Percentiles rank a stretch among this genome's conserved stretches.
These are phyloP conservation scores for Callipepla squamata DNA, from an alignment of 2,113 vertebrate genomes.

Conservation along the genomic window DNA sequence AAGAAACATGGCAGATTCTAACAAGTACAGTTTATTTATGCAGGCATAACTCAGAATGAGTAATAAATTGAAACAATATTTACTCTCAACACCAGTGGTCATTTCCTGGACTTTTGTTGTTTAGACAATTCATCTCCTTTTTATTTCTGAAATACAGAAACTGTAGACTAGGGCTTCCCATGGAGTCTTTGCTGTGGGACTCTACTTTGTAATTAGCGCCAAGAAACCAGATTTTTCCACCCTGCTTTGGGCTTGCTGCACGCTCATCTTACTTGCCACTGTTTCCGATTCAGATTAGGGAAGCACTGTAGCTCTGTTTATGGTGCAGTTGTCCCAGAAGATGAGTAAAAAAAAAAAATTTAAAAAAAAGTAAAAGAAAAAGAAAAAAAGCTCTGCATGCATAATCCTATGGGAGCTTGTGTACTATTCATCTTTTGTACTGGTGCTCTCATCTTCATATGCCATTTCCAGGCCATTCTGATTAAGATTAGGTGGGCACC, in stretches of 20 bases:
- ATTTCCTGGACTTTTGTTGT: conserved; percentile 15
- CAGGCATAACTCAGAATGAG: neutral
- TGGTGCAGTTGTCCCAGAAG: neutral
- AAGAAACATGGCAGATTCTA: neutral
- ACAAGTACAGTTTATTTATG: neutral
- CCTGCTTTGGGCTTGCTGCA: neutral
- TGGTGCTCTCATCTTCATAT: neutral
- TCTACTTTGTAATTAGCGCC: conserved; percentile 34
- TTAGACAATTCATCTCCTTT: conserved; percentile 24
- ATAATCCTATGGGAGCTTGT: neutral
- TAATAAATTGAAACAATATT: conserved; percentile 39
- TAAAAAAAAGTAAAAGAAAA: neutral
- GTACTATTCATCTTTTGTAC: neutral
- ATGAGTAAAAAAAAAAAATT: neutral
- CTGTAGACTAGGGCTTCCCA: conserved; percentile 50
- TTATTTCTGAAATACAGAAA: conserved; percentile 56
- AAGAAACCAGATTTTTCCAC: conserved; percentile 17
- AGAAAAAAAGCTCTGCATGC: neutral
- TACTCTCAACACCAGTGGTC: conserved; percentile 21
- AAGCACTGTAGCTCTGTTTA: neutral
- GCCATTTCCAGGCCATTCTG: neutral
- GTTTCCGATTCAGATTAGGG: neutral
- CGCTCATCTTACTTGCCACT: neutral
- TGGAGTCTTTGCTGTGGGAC: conserved; percentile 16
- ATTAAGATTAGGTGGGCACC: neutral